phyloP scores from a whole-genome alignment of 2,888 invertebrate species.

The Latheticus oryzae region DNA sequence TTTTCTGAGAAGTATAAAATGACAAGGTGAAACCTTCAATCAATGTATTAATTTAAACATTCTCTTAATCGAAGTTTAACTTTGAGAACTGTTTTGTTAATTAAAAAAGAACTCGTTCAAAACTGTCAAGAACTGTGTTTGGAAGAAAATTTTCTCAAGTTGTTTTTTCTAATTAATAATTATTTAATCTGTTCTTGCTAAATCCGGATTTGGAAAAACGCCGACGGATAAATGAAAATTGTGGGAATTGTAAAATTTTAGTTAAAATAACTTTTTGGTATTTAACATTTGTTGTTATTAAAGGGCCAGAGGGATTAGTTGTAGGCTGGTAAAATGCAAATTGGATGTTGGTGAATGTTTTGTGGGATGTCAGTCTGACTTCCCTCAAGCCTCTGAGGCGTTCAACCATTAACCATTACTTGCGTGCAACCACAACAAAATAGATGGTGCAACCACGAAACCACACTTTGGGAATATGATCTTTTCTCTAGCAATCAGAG shows the following conservation, averaged over 20 bases:
- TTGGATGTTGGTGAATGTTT: conserved; percentile 16
- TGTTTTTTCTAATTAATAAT: too few relatives aligned
- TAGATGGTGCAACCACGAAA: conserved; percentile 25
- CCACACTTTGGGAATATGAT: conserved; percentile 23
- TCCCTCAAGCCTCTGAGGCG: conserved; percentile 21
- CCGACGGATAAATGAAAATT: too few relatives aligned
- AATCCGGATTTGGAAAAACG: too few relatives aligned
- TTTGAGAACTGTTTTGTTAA: background rate
- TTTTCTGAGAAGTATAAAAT: too few relatives aligned
- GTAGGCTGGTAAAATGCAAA: conserved; percentile 27
- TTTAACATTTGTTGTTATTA: conserved; percentile 15
- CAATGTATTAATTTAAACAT: too few relatives aligned
- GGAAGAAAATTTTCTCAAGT: conserved; percentile 2
- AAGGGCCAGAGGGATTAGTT: conserved; percentile 13
- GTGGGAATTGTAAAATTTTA: conserved; percentile 1
- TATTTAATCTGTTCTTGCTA: too few relatives aligned
- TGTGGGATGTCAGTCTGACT: conserved; percentile 27
- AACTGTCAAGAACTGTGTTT: background rate
- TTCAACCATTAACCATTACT: conserved; percentile 21
- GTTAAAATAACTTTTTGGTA: conserved; percentile 3
- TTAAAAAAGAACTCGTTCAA: conserved; percentile 4
- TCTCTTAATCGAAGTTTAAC: too few relatives aligned
- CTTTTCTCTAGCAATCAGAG: conserved; percentile 9
- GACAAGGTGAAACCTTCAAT: too few relatives aligned
- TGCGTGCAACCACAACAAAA: conserved; percentile 22